phyloP scores from a whole-genome alignment of 2,113 vertebrate genomes.

The Rhineura floridana region DNA sequence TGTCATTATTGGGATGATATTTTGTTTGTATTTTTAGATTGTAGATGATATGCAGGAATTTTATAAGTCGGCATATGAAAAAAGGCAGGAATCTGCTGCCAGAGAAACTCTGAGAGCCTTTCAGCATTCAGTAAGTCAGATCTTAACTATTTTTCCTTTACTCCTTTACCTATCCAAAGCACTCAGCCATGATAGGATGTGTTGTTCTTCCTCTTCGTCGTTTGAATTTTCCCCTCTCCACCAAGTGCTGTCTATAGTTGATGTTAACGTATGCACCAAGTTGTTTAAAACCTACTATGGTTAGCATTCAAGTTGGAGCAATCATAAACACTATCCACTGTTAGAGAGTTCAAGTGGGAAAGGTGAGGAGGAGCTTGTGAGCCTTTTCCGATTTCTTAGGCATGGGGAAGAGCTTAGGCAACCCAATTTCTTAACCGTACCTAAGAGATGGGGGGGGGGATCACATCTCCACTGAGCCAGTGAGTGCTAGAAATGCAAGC shows the following conservation, averaged over 20 bases:
- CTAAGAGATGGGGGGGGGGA: not conserved
- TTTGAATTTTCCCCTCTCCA: not conserved
- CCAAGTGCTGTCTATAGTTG: not conserved
- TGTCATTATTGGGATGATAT: not conserved
- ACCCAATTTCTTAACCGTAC: not conserved
- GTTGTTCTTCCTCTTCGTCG: no score
- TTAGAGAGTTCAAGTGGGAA: not conserved
- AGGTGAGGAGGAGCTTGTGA: not conserved
- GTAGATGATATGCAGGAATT: conserved; percentile 82
- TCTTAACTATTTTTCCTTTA: not conserved
- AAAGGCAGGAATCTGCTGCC: conserved; percentile 67
- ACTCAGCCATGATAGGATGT: not conserved
- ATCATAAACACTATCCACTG: no score
- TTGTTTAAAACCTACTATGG: not conserved
- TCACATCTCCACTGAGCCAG: not conserved
- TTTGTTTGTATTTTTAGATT: conserved; percentile 72
- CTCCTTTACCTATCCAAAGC: not conserved
- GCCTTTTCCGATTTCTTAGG: not conserved
- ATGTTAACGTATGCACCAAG: not conserved
- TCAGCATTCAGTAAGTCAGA: conserved; percentile 81
- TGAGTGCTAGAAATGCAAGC: not conserved
- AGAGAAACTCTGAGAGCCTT: conserved; percentile 85
- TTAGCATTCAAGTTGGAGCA: not conserved
- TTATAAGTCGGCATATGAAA: conserved; percentile 82
- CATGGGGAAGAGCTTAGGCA: not conserved